Evolutionary conservation across 2,888 invertebrate genomes (phyloP), one percentile per base, ranked within the genome.

Genomic region (Adela reaumurella): DNA sequence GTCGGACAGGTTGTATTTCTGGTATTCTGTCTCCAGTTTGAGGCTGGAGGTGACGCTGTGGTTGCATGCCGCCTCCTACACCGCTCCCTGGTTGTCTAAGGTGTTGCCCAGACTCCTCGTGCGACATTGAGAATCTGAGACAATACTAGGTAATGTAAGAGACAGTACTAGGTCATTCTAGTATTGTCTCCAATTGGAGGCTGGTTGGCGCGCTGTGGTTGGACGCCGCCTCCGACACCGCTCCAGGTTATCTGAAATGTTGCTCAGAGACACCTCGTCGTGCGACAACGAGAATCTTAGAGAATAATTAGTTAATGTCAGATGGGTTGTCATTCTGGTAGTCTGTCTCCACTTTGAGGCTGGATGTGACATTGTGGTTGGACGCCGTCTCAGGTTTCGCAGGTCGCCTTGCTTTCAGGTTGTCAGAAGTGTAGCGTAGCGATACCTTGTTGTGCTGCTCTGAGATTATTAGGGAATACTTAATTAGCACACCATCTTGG

Each of bases 381-480:
- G 94, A 95, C 0, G 96, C 95, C 0, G 94, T 96, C 68, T 97
- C 97, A 2, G 95, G 95, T 19, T 96, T 93, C 2, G 95, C 95
- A n/a, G n/a, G n/a, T n/a, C n/a, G n/a, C 19, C 96, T 93, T 0
- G 92, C 96, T 70, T 97, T 97, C 56, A 95, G 74, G 71, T 95
- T 95, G 66, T 97, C 96, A 3, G 94, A 95, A 0, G 92, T 90
- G 62, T 94, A 94, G 11, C 94, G 93, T 49, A 92, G 87, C 0
- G 92, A 95, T 17, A 94, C 0, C 68, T 96, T 95, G 62, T 96
- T 95, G 61, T 91, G 92, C 0, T 92, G 92, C 45, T 92, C 79
- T 0, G 92, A 92, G 69, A 94, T n/a, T n/a, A n/a, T n/a, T n/a
- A n/a, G n/a, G n/a, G n/a, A n/a, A n/a, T n/a, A n/a, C n/a, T n/a